Evolutionary conservation across 2,113 vertebrate species (phyloP).

Genomic region (Barnardius zonarius): DNA sequence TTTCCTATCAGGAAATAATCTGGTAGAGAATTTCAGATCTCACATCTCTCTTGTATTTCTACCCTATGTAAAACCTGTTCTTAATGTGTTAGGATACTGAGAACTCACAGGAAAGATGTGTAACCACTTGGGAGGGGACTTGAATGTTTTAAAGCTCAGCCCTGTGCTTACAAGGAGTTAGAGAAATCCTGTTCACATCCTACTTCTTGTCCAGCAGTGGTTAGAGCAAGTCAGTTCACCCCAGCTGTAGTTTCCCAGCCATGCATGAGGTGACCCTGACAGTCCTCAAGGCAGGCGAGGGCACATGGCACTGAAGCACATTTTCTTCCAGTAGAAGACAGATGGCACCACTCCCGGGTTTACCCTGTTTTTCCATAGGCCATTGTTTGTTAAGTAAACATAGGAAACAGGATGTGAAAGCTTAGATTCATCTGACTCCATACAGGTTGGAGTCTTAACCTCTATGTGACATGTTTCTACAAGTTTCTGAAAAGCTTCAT

Average conservation of each 20-base stretch:
- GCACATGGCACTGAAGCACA: not conserved
- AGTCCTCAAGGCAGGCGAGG: not conserved
- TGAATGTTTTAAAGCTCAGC: not conserved
- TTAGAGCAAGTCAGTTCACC: not conserved
- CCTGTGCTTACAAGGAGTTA: not conserved
- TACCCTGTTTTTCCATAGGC: not conserved
- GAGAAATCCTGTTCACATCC: not conserved
- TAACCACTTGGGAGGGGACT: not conserved
- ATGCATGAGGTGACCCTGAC: not conserved
- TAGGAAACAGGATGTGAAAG: not conserved
- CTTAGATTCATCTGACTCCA: not conserved
- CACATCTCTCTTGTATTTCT: not conserved
- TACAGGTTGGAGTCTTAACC: not conserved
- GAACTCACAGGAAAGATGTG: not conserved
- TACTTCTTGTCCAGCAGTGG: not conserved
- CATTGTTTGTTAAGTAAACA: not conserved
- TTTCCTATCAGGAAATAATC: not conserved
- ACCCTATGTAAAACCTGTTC: not conserved
- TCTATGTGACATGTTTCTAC: not conserved
- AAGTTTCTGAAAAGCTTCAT: not conserved
- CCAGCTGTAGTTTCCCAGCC: not conserved
- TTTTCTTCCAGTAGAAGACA: not conserved
- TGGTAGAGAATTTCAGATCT: not conserved
- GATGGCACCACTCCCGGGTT: not conserved
- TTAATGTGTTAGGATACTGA: not conserved